phyloP scores from a whole-genome alignment of 2,888 invertebrate species.

The Kryphioiulus occultus region DNA sequence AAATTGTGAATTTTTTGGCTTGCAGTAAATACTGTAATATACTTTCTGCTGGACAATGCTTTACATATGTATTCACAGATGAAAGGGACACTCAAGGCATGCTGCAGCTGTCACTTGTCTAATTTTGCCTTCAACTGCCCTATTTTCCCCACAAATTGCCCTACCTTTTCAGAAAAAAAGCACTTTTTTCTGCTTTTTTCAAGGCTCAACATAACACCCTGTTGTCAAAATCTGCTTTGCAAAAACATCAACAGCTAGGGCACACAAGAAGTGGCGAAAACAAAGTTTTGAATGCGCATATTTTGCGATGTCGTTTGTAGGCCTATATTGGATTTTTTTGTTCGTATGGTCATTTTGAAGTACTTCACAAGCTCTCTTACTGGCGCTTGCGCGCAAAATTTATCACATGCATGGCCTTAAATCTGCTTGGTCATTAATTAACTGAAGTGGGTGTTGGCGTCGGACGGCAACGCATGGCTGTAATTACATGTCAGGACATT shows the following conservation, averaged over 20 bases:
- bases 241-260: conserved; percentile 2
- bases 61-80: neutral
- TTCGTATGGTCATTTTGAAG: neutral
- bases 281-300: neutral
- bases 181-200: neutral
- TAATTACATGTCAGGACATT: conserved; percentile 22
- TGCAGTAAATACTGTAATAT: neutral
- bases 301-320: neutral
- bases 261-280: neutral
- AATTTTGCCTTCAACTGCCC: neutral
- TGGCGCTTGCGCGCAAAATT: neutral
- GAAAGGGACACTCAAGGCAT: neutral
- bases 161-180: neutral
- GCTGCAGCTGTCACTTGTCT: neutral
- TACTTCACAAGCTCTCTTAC: too few relatives aligned
- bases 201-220: neutral
- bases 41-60: neutral
- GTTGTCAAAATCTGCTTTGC: neutral
- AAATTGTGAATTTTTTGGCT: too few relatives aligned
- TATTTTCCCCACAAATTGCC: neutral
- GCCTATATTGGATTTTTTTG: neutral
- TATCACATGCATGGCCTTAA: neutral
- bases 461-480: neutral
- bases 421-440: conserved; percentile 26
- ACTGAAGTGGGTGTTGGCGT: conserved; percentile 7